These are phyloP conservation scores for Rhorus exstirpatorius DNA, from an alignment of 2,888 invertebrate genomes.

Conservation along the genomic window DNA sequence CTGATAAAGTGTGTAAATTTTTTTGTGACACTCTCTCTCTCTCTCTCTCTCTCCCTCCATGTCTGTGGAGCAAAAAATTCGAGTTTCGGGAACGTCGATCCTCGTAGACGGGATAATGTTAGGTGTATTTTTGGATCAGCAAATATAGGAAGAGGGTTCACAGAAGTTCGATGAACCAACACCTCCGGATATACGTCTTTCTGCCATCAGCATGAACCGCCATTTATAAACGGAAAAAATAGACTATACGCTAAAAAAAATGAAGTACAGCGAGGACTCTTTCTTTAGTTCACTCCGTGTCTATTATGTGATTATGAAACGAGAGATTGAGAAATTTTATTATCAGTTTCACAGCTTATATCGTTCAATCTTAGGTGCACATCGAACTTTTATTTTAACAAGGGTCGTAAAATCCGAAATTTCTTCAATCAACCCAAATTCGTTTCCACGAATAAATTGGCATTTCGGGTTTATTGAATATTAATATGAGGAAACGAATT, in stretches of 20 bases:
- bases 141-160: constrained; percentile 6
- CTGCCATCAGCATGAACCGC: constrained; percentile 25
- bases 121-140: constrained; percentile 40
- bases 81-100: constrained; percentile 24
- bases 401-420: too few species aligned
- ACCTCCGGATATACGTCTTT: constrained; percentile 5
- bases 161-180: constrained; percentile 39
- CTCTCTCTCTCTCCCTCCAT: too few species aligned
- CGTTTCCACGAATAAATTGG: too few species aligned
- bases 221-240: constrained; percentile 24
- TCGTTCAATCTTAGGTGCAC: too few species aligned
- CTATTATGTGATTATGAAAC: constrained; percentile 8
- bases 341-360: too few species aligned
- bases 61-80: too few species aligned
- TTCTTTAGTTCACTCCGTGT: not conserved
- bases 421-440: too few species aligned
- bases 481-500: too few species aligned
- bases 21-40: too few species aligned
- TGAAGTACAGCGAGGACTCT: constrained; percentile 61
- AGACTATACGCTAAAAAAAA: constrained; percentile 43
- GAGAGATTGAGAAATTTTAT: constrained; percentile 12
- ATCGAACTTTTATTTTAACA: too few species aligned
- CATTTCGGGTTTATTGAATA: too few species aligned
- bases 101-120: constrained; percentile 44
- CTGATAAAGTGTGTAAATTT: too few species aligned